Evolutionary conservation across 2,888 invertebrate species (phyloP), one percentile per base, ranked within the genome.

Genomic region (Latrodectus hesperus): DNA sequence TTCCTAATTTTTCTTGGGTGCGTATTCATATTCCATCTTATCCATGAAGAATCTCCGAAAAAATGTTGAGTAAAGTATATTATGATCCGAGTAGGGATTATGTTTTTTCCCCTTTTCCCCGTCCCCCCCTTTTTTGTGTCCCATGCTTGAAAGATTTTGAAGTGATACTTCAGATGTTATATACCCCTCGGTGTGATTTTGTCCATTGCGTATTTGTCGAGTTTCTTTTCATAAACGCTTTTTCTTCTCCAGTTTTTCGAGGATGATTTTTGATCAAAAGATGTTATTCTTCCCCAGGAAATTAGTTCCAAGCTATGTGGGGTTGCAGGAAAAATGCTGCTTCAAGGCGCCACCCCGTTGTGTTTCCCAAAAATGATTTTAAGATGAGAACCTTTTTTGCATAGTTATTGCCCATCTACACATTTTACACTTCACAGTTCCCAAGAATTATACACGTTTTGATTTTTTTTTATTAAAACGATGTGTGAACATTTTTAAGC

Each of bases 341-440:
- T 38, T 17, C 51, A 72, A 67, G 65, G 72, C 77, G 38, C 38
- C 38, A 38, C 38, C 38, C 84, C 78, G 53, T 64, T 71, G 55
- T 22, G 71, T 72, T 64, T 51, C 11, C 11, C 72, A 64, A n/a
- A 78, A 49, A 72, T 11, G 53, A 64, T 76, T 77, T 51, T 17
- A 64, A 52, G 74, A 52, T 81, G 81, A 26, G 53, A 73, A 65
- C 53, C 52, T 55, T 73, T 67, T 22, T 51, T 52, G 73, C 17
- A 73, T 64, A 73, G 64, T 81, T 81, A 81, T 81, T 81, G 65
- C 81, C 81, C 49, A 22, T 81, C 74, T 81, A 73, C 67, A 73
- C 67, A 73, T 72, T 52, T 80, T 71, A 64, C 22, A 52, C 72
- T 53, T 72, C 52, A 51, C 72, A 51, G 72, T 51, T 72, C n/a